phyloP scores from a whole-genome alignment of 2,797 vertebrate species.

The Falco peregrinus region DNA sequence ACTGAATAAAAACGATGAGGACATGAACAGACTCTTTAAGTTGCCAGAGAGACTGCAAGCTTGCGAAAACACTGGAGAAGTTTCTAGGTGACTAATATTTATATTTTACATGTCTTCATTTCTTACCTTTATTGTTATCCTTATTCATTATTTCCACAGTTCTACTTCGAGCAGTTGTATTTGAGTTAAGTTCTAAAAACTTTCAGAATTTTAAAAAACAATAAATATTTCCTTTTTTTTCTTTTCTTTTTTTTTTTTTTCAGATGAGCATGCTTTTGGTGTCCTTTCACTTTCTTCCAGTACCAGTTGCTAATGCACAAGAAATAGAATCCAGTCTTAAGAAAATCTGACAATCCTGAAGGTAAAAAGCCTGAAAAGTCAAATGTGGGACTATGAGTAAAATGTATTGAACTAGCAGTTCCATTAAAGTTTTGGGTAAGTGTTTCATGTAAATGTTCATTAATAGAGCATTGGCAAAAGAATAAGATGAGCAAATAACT shows the following conservation, averaged over 20 bases:
- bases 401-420: not conserved
- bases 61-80: not conserved
- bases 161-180: not conserved
- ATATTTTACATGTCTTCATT: not conserved
- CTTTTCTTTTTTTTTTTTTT: not conserved
- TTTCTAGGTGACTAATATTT: not conserved
- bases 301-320: not conserved
- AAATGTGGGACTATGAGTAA: not conserved
- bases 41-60: not conserved
- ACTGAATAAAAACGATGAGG: not conserved
- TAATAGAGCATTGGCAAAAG: not conserved
- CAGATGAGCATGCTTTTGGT: not conserved
- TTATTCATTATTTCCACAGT: not conserved
- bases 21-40: not conserved
- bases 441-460: not conserved
- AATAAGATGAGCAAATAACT: not conserved
- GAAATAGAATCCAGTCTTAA: not conserved
- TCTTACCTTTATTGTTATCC: not conserved
- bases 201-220: not conserved
- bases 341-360: not conserved
- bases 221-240: not conserved
- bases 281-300: not conserved
- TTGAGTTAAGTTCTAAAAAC: not conserved
- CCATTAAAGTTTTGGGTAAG: not conserved
- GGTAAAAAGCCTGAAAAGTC: not conserved